Evolutionary conservation across 1,140 invertebrate species (phyloP), one percentile per base, ranked within the genome.

Genomic region (Habropoda laboriosa): DNA sequence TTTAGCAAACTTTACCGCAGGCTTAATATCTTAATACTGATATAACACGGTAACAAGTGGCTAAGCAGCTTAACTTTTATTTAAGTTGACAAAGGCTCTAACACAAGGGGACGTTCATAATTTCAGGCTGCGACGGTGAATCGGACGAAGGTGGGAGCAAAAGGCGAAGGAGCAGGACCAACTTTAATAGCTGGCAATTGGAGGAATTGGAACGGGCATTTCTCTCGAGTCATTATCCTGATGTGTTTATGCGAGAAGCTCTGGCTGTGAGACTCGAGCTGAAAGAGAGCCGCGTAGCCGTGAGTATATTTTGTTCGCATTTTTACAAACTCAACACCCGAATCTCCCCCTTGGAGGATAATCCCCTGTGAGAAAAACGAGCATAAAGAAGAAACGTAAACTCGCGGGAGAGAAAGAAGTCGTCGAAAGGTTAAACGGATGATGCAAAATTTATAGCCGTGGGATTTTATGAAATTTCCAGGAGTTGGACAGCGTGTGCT

Each of bases 131-230:
- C 81, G 95, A 96, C 89, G 93, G 91, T 4, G 94, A 94, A 79
- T 94, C 94, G 75, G 95, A 95, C 45, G 95, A 96, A 87, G 95
- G 95, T 83, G 94, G 95, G 66, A 93, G 92, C 78, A 97, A 97
- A 90, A 93, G 98, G 67, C 94, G 98, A 73, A 94, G 99, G 79
- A 99, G 98, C 55, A 93, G 99, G 85, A 99, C 99, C 53, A 99
- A 99, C 94, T 99, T 99, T 94, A 99, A 98, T 93, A 98, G 97
- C 79, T 99, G 98, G 98, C 99, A 99, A 94, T 94, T 99, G 90
- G 98, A 99, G 89, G 98, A 99, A 93, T 94, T 99, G 91, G 99
- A 99, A 93, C 94, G 98, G 82, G 98, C 98, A 4, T 99, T 99
- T 94, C 94, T 98, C 68, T 96, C 98, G 77, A 98, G 97, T 84